phyloP scores from a whole-genome alignment of 2,888 invertebrate genomes.

The Gymnosoma rotundatum region DNA sequence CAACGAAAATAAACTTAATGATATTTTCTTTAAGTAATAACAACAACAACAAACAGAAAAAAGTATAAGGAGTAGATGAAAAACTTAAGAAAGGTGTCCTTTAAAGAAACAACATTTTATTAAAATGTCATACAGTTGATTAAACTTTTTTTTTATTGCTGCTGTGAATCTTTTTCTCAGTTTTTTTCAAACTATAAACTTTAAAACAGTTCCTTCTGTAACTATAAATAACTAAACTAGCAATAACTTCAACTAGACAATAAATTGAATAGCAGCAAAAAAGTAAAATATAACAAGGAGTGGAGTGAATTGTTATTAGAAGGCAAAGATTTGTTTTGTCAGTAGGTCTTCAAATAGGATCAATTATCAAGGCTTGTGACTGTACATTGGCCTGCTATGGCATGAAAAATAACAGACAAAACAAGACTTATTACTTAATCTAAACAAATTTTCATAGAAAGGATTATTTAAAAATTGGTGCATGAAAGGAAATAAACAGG shows the following conservation, averaged over 20 bases:
- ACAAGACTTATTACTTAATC: too few relatives aligned
- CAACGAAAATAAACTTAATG: neutral
- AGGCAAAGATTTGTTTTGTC: too few relatives aligned
- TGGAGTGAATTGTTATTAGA: too few relatives aligned
- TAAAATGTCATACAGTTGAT: conserved; percentile 35
- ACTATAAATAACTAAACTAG: conserved; percentile 2
- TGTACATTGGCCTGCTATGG: too few relatives aligned
- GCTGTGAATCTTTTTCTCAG: neutral
- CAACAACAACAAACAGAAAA: neutral
- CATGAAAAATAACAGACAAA: too few relatives aligned
- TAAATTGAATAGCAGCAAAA: neutral
- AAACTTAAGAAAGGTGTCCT: conserved; percentile 26
- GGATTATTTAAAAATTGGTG: too few relatives aligned
- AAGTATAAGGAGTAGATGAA: neutral
- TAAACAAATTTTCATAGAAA: too few relatives aligned
- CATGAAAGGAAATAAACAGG: too few relatives aligned
- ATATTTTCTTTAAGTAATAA: neutral
- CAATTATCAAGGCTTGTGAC: too few relatives aligned
- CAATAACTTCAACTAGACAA: neutral
- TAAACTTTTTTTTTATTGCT: conserved; percentile 1
- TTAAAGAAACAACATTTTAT: conserved; percentile 45
- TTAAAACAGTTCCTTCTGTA: neutral
- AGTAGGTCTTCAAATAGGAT: too few relatives aligned
- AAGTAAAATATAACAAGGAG: neutral
- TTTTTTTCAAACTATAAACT: neutral